Percentiles rank a stretch among this genome's conserved stretches.
phyloP scores from a whole-genome alignment of 2,797 vertebrate genomes.

The Enteromius thamalakanensis region DNA sequence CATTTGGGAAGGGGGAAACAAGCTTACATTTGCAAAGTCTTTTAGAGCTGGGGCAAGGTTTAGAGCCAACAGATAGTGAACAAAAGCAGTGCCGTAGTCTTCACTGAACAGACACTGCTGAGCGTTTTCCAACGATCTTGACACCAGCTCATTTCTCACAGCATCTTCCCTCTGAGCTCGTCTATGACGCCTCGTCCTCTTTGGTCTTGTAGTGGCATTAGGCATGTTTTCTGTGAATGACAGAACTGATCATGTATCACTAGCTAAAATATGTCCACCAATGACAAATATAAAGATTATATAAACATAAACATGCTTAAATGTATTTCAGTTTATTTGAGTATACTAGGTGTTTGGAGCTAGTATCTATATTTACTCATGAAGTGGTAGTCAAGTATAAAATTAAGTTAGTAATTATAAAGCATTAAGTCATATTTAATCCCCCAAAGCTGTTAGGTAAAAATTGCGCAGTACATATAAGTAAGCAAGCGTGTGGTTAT shows the following conservation, averaged over 20 bases:
- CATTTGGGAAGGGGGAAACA: background rate
- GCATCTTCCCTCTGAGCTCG: constrained; percentile 76
- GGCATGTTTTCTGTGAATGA: constrained; percentile 75
- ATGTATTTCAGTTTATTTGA: background rate
- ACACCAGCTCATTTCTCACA: constrained; percentile 85
- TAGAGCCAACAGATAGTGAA: constrained; percentile 93
- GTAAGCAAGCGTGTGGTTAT: background rate
- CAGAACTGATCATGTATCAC: background rate
- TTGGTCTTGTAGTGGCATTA: constrained; percentile 74
- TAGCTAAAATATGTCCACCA: too few relatives aligned
- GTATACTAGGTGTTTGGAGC: background rate
- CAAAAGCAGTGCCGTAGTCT: constrained; percentile 95
- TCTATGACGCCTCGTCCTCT: constrained; percentile 71
- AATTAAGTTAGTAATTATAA: background rate
- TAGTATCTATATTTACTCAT: background rate
- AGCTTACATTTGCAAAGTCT: constrained; percentile 83
- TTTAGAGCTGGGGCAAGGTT: constrained; percentile 91
- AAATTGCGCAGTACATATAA: background rate
- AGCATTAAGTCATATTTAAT: background rate
- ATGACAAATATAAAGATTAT: too few relatives aligned
- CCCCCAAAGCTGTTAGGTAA: background rate
- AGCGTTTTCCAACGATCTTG: constrained; percentile 90
- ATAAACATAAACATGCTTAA: too few relatives aligned
- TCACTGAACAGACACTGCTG: constrained; percentile 88
- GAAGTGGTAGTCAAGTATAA: too few relatives aligned